Conservation (phyloP, 2,888 invertebrate genomes). For the Drosophila cognata region DNA sequence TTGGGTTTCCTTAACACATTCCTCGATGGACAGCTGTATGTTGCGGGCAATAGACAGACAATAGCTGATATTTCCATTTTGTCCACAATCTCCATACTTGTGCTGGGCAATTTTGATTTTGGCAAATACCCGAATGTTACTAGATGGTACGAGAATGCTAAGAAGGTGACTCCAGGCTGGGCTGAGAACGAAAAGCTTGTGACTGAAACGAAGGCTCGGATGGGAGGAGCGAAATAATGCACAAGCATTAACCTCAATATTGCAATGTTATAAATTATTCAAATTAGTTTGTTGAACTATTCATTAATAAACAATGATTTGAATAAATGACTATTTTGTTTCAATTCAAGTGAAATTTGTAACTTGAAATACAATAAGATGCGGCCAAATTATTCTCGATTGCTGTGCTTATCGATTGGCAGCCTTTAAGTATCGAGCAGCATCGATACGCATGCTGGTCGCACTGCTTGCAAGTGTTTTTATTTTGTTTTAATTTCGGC, state of each 20-base stretch:
- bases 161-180: constrained; percentile 87
- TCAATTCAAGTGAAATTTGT: background rate
- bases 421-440: background rate
- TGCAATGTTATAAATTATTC: background rate
- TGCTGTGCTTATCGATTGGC: background rate
- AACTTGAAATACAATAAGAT: background rate
- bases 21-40: constrained; percentile 89
- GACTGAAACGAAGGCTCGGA: constrained; percentile 85
- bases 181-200: constrained; percentile 87
- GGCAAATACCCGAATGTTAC: constrained; percentile 88
- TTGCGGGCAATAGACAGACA: constrained; percentile 90
- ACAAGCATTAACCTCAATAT: background rate
- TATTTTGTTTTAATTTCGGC: constrained; percentile 57
- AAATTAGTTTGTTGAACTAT: background rate
- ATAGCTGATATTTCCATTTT: constrained; percentile 91
- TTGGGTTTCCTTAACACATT: constrained; percentile 89
- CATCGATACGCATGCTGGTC: constrained; percentile 6
- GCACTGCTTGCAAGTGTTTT: constrained; percentile 43
- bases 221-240: constrained; percentile 28
- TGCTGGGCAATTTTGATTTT: constrained; percentile 88
- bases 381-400: background rate
- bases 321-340: background rate
- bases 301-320: background rate
- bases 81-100: constrained; percentile 89
- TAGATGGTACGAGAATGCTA: constrained; percentile 87